phyloP scores from a whole-genome alignment of 2,888 invertebrate genomes.

The Trissoscelio sp. region DNA sequence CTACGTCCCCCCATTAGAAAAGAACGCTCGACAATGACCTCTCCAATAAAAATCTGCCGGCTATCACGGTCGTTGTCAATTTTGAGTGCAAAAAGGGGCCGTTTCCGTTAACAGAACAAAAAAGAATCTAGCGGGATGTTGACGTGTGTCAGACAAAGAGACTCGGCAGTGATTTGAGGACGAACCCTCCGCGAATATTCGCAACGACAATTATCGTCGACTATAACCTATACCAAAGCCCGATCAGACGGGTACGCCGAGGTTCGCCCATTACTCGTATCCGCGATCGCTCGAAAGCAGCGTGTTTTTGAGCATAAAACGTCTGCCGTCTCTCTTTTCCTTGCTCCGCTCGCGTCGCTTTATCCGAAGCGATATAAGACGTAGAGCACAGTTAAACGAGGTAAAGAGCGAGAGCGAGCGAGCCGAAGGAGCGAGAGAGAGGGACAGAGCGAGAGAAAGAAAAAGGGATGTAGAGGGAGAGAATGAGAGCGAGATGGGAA shows the following conservation, averaged over 20 bases:
- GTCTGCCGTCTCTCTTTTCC: slow-evolving; percentile 16
- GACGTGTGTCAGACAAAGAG: slow-evolving; percentile 3
- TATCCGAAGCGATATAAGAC: slow-evolving; percentile 66
- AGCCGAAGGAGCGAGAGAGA: slow-evolving; percentile 31
- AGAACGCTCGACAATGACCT: too few relatives aligned
- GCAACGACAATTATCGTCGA: slow-evolving; percentile 14
- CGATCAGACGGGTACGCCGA: slow-evolving; percentile 3
- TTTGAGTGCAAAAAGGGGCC: too few relatives aligned
- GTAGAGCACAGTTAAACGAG: slow-evolving; percentile 70
- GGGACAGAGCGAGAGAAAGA: slow-evolving; percentile 23
- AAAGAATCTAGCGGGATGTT: too few relatives aligned
- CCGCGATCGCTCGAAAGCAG: slow-evolving; percentile 24
- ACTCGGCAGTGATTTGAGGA: neutral
- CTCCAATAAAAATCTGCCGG: too few relatives aligned
- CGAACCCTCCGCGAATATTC: neutral
- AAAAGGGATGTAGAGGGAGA: slow-evolving; percentile 64
- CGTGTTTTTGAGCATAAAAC: slow-evolving; percentile 43
- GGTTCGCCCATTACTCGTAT: slow-evolving; percentile 18
- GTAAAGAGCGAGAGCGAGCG: slow-evolving; percentile 50
- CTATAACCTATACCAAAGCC: slow-evolving; percentile 23
- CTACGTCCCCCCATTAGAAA: too few relatives aligned
- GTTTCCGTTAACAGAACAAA: too few relatives aligned
- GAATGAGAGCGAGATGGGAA: slow-evolving; percentile 48
- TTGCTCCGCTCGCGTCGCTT: slow-evolving; percentile 26
- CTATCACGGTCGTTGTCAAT: too few relatives aligned